Percentiles rank a stretch among this genome's conserved stretches.
Evolutionary conservation across 2,888 invertebrate genomes (phyloP).

Genomic region (Trachelus stipa): DNA sequence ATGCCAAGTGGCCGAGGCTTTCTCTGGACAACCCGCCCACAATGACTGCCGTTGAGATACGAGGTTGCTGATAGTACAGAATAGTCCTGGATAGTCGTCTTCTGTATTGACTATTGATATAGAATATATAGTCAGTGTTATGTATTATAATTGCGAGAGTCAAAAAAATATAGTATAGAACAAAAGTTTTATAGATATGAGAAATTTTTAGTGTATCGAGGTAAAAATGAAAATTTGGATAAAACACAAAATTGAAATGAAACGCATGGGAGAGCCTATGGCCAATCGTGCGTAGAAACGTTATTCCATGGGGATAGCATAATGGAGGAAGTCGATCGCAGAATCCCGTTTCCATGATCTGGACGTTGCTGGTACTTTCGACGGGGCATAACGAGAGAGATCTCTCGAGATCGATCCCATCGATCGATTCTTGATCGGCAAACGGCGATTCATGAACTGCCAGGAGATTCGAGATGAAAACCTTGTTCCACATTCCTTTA

Average conservation of each 20-base stretch:
- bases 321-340: neutral
- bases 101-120: neutral
- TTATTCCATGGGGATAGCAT: neutral
- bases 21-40: constrained; percentile 66
- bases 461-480: constrained; percentile 45
- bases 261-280: neutral
- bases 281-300: neutral
- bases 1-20: constrained; percentile 52
- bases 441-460: neutral
- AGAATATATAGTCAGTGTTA: neutral
- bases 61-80: neutral
- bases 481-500: constrained; percentile 55
- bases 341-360: neutral
- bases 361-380: neutral
- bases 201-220: neutral
- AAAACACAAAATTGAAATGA: neutral
- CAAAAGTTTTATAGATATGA: rapidly evolving
- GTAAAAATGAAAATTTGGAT: neutral
- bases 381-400: neutral
- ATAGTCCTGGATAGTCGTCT: neutral
- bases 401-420: constrained; percentile 11
- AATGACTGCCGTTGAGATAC: constrained; percentile 38
- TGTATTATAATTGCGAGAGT: neutral
- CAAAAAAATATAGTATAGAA: neutral
- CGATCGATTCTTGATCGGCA: constrained; percentile 9